Conservation (phyloP, 2,113 vertebrate species). For the Poeciliopsis retropinna region DNA sequence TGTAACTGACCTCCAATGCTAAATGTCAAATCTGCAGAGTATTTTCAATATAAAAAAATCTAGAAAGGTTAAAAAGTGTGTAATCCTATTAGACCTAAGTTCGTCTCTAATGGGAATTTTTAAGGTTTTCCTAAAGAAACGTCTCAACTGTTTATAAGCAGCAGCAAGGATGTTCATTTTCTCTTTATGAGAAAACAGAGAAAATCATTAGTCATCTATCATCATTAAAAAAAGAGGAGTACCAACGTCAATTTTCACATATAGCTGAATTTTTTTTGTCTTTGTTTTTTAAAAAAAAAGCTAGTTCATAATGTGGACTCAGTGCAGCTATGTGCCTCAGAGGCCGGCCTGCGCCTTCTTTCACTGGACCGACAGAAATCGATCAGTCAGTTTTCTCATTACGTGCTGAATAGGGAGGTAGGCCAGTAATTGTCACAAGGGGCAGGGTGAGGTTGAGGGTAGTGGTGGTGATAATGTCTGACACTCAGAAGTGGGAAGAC, state of each 20-base stretch:
- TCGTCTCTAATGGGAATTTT: background rate
- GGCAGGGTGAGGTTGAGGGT: conserved; percentile 78
- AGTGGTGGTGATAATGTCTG: conserved; percentile 72
- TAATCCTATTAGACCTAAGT: background rate
- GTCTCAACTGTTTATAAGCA: background rate
- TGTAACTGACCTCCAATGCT: background rate
- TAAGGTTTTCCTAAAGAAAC: background rate
- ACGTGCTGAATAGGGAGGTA: conserved; percentile 76
- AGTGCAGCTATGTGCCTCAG: conserved; percentile 48
- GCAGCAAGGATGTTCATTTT: background rate
- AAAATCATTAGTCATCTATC: too few relatives aligned
- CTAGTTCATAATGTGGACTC: conserved; percentile 14
- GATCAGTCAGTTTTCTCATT: conserved; percentile 83
- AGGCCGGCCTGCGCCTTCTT: conserved; percentile 57
- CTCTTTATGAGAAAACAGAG: too few relatives aligned
- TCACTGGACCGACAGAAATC: conserved; percentile 75
- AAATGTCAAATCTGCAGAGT: background rate
- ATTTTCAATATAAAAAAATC: background rate
- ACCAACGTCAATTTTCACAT: background rate
- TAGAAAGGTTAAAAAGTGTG: background rate
- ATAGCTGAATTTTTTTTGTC: conserved; percentile 5
- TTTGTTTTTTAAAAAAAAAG: conserved; percentile 11
- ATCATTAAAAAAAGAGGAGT: background rate
- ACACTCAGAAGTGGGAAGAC: conserved; percentile 68
- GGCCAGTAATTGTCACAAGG: conserved; percentile 79